A percentile compares a stretch with the other conserved stretches of the same genome.
Conservation (phyloP, 1,140 invertebrate genomes). For the Babylonia areolata region DNA sequence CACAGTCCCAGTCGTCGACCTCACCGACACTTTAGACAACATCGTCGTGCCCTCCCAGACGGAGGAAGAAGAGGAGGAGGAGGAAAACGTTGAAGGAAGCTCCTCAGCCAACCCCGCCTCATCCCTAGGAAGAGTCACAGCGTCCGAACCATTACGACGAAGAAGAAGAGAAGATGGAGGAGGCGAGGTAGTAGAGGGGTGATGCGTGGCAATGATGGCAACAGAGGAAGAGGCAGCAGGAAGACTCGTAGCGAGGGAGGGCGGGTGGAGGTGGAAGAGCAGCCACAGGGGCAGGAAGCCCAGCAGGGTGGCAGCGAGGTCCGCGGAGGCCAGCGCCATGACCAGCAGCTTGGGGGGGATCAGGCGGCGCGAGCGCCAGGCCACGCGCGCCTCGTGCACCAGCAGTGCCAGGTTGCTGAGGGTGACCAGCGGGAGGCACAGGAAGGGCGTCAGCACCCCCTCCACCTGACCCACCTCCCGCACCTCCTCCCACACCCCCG, state of each 20-base stretch:
- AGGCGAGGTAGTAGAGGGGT: neutral
- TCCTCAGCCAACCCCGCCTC: neutral
- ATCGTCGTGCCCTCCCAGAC: too few species aligned
- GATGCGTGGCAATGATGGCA: too few species aligned
- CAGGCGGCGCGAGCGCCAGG: neutral
- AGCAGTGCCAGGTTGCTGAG: conserved; percentile 23
- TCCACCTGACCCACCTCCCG: neutral
- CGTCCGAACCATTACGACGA: too few species aligned
- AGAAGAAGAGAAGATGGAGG: too few species aligned
- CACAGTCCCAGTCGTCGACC: too few species aligned
- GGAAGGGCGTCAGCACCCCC: conserved; percentile 4
- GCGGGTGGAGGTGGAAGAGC: neutral
- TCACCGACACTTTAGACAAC: too few species aligned
- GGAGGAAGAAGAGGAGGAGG: too few species aligned
- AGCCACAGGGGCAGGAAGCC: conserved; percentile 24
- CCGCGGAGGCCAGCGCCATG: neutral
- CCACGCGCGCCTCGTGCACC: conserved; percentile 22
- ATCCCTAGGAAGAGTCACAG: neutral
- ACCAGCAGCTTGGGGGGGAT: conserved; percentile 34
- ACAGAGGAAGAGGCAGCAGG: neutral
- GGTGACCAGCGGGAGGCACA: neutral
- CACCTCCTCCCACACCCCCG: neutral
- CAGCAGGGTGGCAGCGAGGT: conserved; percentile 1
- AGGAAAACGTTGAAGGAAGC: too few species aligned
- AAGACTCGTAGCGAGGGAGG: neutral